Evolutionary conservation across 2,113 vertebrate species (phyloP).

Genomic region (Scalopus aquaticus): DNA sequence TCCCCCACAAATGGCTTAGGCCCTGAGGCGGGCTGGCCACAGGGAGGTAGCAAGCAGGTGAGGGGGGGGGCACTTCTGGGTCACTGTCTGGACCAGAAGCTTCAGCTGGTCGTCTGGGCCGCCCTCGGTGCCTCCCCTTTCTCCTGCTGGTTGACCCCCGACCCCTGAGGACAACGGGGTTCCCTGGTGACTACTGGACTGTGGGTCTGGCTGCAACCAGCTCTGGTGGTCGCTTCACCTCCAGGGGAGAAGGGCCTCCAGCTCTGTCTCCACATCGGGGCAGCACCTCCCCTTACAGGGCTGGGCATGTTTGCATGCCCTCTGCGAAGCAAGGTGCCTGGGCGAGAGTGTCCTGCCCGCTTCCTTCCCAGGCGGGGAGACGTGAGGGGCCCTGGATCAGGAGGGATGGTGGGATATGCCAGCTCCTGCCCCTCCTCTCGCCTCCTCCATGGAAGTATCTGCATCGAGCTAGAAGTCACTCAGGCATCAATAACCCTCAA

Average conservation of each 20-base stretch:
- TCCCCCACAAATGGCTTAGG: not conserved
- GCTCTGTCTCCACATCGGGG: not conserved
- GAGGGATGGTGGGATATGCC: not conserved
- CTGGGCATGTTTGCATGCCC: not conserved
- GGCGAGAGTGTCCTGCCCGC: too few species aligned
- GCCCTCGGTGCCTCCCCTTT: fast-evolving
- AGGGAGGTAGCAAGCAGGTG: not conserved
- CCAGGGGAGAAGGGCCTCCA: not conserved
- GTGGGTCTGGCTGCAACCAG: too few species aligned
- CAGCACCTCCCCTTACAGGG: not conserved
- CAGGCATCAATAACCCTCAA: too few species aligned
- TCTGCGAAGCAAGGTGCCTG: fast-evolving
- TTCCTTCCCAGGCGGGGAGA: not conserved
- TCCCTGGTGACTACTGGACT: slow-evolving; percentile 4
- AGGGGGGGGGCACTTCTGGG: fast-evolving
- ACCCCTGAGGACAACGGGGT: not conserved
- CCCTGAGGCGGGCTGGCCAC: not conserved
- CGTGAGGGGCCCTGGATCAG: not conserved
- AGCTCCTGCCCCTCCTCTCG: not conserved
- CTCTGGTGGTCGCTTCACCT: not conserved
- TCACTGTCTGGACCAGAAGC: not conserved
- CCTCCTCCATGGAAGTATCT: not conserved
- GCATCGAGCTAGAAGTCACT: not conserved
- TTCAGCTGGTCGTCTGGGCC: not conserved
- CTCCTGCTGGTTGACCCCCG: not conserved